Conservation (phyloP, 2,113 vertebrate genomes). For the Hippocampus barbouri region DNA sequence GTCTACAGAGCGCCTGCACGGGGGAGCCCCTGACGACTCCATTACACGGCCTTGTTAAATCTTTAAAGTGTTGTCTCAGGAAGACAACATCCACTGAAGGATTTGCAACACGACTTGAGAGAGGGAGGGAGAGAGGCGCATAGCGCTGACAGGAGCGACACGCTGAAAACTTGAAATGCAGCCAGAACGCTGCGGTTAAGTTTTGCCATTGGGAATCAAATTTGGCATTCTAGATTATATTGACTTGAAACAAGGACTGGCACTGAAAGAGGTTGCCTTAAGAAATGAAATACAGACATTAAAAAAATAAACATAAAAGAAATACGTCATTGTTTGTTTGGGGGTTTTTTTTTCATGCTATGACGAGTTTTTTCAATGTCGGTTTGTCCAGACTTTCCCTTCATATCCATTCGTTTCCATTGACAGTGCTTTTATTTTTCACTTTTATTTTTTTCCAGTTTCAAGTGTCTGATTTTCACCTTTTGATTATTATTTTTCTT, state of each 20-base stretch:
- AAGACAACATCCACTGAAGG: conserved; percentile 49
- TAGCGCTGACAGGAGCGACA: conserved; percentile 7
- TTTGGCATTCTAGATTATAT: not conserved
- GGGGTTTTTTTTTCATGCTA: too few species aligned
- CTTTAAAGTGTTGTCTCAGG: conserved; percentile 44
- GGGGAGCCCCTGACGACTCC: conserved; percentile 24
- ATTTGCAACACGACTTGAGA: conserved; percentile 26
- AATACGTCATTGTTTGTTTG: too few species aligned
- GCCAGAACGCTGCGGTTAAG: not conserved
- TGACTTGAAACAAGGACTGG: not conserved
- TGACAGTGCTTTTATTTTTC: not conserved
- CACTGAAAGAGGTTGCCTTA: not conserved
- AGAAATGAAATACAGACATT: not conserved
- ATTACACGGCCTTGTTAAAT: conserved; percentile 43
- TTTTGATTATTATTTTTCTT: too few species aligned
- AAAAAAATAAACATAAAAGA: not conserved
- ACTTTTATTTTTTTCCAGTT: too few species aligned
- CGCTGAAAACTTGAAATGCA: not conserved
- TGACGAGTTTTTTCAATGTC: not conserved
- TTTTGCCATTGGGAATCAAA: not conserved
- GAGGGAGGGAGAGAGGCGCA: conserved; percentile 20
- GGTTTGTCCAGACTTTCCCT: not conserved
- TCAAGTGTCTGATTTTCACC: too few species aligned
- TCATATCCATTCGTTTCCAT: not conserved
- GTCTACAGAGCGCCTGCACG: conserved; percentile 22